Percentiles rank a stretch among this genome's conserved stretches.
phyloP scores from a whole-genome alignment of 2,888 invertebrate species.

The Eumerus sabulonum region DNA sequence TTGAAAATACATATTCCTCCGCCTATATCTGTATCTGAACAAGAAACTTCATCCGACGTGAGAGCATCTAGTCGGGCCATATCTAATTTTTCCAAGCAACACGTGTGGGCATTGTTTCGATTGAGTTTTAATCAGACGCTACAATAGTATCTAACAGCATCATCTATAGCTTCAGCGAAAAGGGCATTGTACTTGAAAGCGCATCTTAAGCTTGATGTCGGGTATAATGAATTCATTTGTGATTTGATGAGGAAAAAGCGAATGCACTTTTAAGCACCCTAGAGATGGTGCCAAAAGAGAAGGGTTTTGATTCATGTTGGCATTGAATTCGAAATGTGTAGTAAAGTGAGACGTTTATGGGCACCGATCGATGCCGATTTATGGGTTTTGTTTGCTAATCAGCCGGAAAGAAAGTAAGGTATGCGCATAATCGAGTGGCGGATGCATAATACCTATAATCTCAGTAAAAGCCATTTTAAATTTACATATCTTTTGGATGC shows the following conservation, averaged over 20 bases:
- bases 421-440: too few relatives aligned
- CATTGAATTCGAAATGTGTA: constrained; percentile 39
- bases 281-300: not conserved
- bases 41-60: constrained; percentile 22
- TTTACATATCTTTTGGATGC: too few relatives aligned
- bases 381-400: too few relatives aligned
- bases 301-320: constrained; percentile 4
- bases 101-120: constrained; percentile 47
- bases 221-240: constrained; percentile 37
- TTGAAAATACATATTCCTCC: constrained; percentile 22
- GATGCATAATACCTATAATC: too few relatives aligned
- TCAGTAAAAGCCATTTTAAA: too few relatives aligned
- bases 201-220: constrained; percentile 32
- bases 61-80: constrained; percentile 20
- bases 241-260: constrained; percentile 25
- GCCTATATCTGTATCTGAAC: constrained; percentile 12
- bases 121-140: constrained; percentile 7
- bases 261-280: constrained; percentile 33
- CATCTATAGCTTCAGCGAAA: not conserved
- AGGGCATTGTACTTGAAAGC: constrained; percentile 52
- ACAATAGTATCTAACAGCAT: too few relatives aligned
- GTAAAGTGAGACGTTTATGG: constrained; percentile 3
- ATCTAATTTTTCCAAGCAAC: constrained; percentile 47
- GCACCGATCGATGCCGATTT: too few relatives aligned
- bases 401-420: too few relatives aligned